These are phyloP conservation scores for Pluvianellus socialis DNA, from an alignment of 2,113 vertebrate species.

Conservation along the genomic window DNA sequence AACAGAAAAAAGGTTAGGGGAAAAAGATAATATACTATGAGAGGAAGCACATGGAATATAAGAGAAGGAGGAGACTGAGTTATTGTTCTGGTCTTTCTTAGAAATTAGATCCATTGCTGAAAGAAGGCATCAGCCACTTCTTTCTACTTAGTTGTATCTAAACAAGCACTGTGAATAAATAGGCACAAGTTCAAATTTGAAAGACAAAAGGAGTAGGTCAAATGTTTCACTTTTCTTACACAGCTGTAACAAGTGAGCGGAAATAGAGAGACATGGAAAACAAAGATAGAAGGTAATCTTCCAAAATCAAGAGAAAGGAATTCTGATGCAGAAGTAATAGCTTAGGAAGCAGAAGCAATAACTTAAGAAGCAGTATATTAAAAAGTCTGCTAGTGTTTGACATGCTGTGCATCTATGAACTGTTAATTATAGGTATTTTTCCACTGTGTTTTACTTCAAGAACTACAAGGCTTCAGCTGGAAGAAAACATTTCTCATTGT, in stretches of 20 bases:
- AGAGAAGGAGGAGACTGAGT: not conserved
- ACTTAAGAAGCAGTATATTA: not conserved
- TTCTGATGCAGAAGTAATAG: not conserved
- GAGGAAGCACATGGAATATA: not conserved
- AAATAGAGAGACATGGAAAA: not conserved
- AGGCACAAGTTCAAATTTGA: not conserved
- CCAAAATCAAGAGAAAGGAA: not conserved
- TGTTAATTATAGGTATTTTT: not conserved
- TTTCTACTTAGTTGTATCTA: not conserved
- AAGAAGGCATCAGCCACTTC: not conserved
- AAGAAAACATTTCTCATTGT: not conserved
- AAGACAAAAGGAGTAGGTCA: not conserved
- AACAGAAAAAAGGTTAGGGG: not conserved
- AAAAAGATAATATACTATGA: not conserved
- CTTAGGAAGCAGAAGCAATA: not conserved
- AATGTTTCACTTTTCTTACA: not conserved
- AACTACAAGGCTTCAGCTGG: not conserved
- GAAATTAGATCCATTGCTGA: not conserved
- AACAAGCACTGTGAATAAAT: not conserved
- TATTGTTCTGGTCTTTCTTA: not conserved
- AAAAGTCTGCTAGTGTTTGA: not conserved
- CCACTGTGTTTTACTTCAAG: not conserved
- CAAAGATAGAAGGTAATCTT: not conserved
- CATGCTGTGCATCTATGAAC: not conserved
- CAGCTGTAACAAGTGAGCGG: not conserved